phyloP scores from a whole-genome alignment of 2,797 vertebrate species.

The Serranus cabrilla region DNA sequence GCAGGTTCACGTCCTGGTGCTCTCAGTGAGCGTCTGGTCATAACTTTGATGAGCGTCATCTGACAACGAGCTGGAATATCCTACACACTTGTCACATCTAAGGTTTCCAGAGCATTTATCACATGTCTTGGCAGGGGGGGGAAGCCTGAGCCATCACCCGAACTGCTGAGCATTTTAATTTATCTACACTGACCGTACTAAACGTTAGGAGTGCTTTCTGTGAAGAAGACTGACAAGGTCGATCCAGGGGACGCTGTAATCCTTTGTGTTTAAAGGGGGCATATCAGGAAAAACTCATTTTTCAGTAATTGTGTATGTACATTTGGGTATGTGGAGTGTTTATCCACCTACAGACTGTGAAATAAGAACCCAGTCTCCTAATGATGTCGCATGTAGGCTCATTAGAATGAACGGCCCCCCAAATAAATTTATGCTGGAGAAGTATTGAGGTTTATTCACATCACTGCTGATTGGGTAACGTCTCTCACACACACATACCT shows the following conservation, averaged over 20 bases:
- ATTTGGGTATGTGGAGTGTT: no score
- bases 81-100: conserved; percentile 29
- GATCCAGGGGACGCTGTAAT: conserved; percentile 42
- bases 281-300: no score
- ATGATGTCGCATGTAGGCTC: no score
- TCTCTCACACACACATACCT: no score
- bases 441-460: no score
- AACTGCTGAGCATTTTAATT: conserved; percentile 46
- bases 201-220: conserved; percentile 42
- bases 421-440: no score
- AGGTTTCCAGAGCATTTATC: conserved; percentile 47
- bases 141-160: conserved; percentile 52
- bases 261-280: conserved; percentile 4
- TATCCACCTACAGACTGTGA: no score
- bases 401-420: no score
- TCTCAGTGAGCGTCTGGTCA: conserved; percentile 32
- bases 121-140: conserved; percentile 33
- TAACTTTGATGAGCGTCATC: conserved; percentile 28
- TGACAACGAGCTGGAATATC: conserved; percentile 46
- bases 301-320: no score
- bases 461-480: no score
- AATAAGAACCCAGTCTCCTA: no score
- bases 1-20: conserved; percentile 51
- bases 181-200: conserved; percentile 44
- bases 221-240: conserved; percentile 56